phyloP scores from a whole-genome alignment of 2,797 vertebrate species.

The Labeo calbasu region DNA sequence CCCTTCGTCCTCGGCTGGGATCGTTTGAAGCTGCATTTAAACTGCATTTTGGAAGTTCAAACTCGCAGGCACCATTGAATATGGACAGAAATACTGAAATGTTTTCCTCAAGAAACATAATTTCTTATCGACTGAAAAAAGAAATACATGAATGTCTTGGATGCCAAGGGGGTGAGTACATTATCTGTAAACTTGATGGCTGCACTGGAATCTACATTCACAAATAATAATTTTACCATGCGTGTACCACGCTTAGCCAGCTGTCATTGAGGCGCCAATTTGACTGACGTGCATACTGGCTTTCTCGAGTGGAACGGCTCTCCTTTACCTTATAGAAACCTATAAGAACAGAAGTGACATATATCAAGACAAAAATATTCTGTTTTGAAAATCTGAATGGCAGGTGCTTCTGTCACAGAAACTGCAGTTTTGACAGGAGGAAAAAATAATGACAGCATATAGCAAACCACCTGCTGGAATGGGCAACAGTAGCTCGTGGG shows the following conservation, averaged over 20 bases:
- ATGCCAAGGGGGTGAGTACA: too few species aligned
- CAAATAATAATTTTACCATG: neutral
- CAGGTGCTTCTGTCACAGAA: neutral
- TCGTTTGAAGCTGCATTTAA: too few species aligned
- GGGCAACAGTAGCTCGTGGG: neutral
- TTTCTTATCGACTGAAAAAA: too few species aligned
- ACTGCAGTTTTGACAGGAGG: neutral
- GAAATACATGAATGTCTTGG: too few species aligned
- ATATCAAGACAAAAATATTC: neutral
- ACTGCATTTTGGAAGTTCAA: too few species aligned
- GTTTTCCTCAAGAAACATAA: too few species aligned
- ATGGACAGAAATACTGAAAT: too few species aligned
- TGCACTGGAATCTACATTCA: neutral
- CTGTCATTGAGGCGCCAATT: neutral
- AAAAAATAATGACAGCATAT: neutral
- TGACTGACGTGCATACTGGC: neutral
- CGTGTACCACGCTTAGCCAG: neutral
- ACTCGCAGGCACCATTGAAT: too few species aligned
- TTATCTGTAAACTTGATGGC: neutral
- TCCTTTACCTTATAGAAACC: neutral
- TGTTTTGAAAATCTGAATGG: neutral
- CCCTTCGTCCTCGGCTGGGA: too few species aligned
- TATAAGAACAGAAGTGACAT: neutral
- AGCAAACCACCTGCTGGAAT: neutral
- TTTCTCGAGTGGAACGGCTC: neutral